phyloP scores from a whole-genome alignment of 2,113 vertebrate species.

The Mola mola region DNA sequence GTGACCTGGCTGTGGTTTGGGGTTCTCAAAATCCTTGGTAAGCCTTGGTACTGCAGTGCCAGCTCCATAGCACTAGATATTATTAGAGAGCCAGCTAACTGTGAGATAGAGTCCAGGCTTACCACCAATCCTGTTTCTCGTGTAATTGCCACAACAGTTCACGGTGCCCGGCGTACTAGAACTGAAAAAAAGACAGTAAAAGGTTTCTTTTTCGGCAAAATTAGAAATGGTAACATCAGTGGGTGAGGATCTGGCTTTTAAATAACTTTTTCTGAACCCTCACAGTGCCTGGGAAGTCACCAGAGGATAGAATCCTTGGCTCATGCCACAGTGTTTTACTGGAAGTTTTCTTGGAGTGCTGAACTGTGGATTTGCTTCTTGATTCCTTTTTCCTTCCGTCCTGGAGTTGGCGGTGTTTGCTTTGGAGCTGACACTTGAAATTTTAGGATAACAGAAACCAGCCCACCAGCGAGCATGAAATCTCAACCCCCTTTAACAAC shows the following conservation, averaged over 20 bases:
- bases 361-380: constrained; percentile 54
- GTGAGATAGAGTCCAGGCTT: constrained; percentile 83
- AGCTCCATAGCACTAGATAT: constrained; percentile 87
- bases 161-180: constrained; percentile 85
- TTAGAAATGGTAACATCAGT: constrained; percentile 80
- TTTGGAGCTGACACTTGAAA: constrained; percentile 73
- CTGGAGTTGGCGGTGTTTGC: constrained; percentile 70
- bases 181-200: constrained; percentile 85
- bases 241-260: constrained; percentile 67
- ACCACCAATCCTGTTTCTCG: constrained; percentile 86
- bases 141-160: constrained; percentile 91
- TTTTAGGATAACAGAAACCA: constrained; percentile 63
- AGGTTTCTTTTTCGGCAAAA: constrained; percentile 87
- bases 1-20: constrained; percentile 84
- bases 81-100: constrained; percentile 89
- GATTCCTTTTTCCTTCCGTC: constrained; percentile 55
- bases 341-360: constrained; percentile 46
- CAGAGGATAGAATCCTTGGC: constrained; percentile 60
- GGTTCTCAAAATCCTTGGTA: too few species aligned
- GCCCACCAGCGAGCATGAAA: constrained; percentile 74
- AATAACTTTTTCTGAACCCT: constrained; percentile 64
- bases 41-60: constrained; percentile 83
- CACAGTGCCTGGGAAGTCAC: constrained; percentile 70
- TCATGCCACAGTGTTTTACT: constrained; percentile 64
- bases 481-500: constrained; percentile 74